Evolutionary conservation across 2,888 invertebrate genomes (phyloP), one percentile per base, ranked within the genome.

Genomic region (Cataglyphis cursor): DNA sequence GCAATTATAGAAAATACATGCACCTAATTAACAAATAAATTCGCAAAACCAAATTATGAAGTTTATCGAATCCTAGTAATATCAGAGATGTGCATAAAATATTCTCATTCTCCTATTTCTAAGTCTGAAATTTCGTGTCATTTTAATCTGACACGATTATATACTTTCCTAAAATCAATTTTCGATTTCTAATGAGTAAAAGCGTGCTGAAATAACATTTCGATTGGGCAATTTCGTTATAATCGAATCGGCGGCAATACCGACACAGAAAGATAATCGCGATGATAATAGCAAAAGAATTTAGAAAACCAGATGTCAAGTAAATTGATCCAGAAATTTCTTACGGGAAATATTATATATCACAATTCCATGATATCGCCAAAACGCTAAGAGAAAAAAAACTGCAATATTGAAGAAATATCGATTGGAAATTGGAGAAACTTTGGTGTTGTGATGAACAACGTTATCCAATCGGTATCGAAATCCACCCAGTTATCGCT

Each of bases 401-500:
- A 18, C 18, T 68, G n/a, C 6, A 24, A 21, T 54, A 31, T 38
- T 21, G 57, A 12, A 59, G 78, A 72, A 78, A 78, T 59, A 59
- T 18, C 54, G 65, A 54, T 21, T 6, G 31, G 38, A 66, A 72
- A 73, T 68, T 68, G 57, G 35, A 74, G 66, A 72, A 82, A 83
- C 61, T 84, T 78, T 57, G 48, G 44, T 21, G 72, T 82, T 74
- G 61, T 61, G 66, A 81, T 82, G 80, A 89, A 74, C 65, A 68
- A 66, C 61, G 65, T 38, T 68, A 81, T 82, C 64, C 76, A 65
- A 31, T 24, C 62, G 51, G 74, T 59, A 85, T 88, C 81, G 82
- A 72, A 62, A 84, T 70, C 68, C 59, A 62, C 41, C 38, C 64
- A 54, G 35, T 64, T 73, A 73, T 38, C 76, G 38, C 38, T 61